These are phyloP conservation scores for Oreochromis spilurus DNA, from an alignment of 2,113 vertebrate species.

Conservation along the genomic window DNA sequence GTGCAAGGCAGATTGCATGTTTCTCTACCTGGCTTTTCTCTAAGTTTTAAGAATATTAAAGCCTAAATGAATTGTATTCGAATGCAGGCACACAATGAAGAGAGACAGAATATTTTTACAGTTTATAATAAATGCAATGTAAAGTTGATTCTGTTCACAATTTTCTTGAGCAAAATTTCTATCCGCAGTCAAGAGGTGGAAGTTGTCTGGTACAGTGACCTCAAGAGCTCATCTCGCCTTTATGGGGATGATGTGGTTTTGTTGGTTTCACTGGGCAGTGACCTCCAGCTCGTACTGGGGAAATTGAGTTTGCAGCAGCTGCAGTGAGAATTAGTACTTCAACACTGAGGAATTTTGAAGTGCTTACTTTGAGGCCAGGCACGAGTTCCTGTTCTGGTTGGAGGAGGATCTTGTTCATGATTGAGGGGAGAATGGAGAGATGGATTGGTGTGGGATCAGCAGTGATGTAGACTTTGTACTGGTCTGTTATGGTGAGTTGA, in stretches of 20 bases:
- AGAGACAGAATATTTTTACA: not conserved
- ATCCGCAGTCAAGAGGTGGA: not conserved
- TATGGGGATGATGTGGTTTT: not conserved
- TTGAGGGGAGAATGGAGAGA: not conserved
- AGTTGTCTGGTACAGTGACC: not conserved
- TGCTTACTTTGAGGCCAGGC: not conserved
- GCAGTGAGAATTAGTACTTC: not conserved
- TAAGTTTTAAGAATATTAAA: not conserved
- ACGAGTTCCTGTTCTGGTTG: not conserved
- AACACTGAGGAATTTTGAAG: not conserved
- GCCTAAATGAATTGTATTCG: not conserved
- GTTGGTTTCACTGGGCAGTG: not conserved
- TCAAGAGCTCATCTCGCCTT: not conserved
- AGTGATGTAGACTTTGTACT: not conserved
- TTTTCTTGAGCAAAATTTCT: not conserved
- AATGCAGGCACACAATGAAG: not conserved
- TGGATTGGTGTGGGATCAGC: not conserved
- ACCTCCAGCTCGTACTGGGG: not conserved
- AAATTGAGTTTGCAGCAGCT: not conserved
- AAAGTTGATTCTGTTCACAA: not conserved
- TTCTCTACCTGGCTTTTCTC: not conserved
- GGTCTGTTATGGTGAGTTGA: not conserved
- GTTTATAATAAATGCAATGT: not conserved
- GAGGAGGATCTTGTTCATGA: not conserved
- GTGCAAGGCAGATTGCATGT: not conserved